A percentile compares a stretch with the other conserved stretches of the same genome.
Conservation (phyloP, 2,888 invertebrate genomes). For the Agonopterix alstromeriana region DNA sequence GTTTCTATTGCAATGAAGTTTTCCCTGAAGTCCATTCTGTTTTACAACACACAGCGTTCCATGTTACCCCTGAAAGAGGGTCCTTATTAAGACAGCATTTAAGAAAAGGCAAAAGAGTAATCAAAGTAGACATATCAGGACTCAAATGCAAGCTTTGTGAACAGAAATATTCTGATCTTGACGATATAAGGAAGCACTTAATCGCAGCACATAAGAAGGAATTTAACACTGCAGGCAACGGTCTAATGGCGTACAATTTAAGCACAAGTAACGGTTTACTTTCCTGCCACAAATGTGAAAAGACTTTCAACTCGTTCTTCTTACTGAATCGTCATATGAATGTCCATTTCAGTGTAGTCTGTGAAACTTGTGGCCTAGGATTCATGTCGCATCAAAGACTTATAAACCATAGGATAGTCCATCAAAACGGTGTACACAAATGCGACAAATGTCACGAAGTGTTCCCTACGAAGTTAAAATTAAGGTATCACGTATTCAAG, state of each 20-base stretch:
- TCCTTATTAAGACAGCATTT: slow-evolving; percentile 51
- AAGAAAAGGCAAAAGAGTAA: slow-evolving; percentile 59
- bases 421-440: slow-evolving; percentile 55
- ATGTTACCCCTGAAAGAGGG: slow-evolving; percentile 42
- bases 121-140: slow-evolving; percentile 63
- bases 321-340: slow-evolving; percentile 65
- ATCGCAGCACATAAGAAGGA: slow-evolving; percentile 46
- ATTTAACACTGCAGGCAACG: slow-evolving; percentile 62
- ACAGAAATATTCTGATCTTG: slow-evolving; percentile 51
- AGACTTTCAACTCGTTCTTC: slow-evolving; percentile 61
- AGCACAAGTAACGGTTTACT: slow-evolving; percentile 42
- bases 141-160: slow-evolving; percentile 59
- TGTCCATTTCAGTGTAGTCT: slow-evolving; percentile 61
- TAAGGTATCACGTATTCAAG: slow-evolving; percentile 57
- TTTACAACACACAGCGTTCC: slow-evolving; percentile 42
- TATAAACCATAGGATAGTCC: slow-evolving; percentile 56
- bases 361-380: slow-evolving; percentile 63
- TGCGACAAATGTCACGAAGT: slow-evolving; percentile 58
- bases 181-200: slow-evolving; percentile 55
- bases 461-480: slow-evolving; percentile 54
- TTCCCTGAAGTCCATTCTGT: slow-evolving; percentile 58
- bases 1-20: slow-evolving; percentile 61
- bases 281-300: slow-evolving; percentile 54
- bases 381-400: slow-evolving; percentile 64
- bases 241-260: slow-evolving; percentile 59